These are phyloP conservation scores for Taphrorychus bicolor DNA, from an alignment of 2,888 invertebrate genomes.

Conservation along the genomic window DNA sequence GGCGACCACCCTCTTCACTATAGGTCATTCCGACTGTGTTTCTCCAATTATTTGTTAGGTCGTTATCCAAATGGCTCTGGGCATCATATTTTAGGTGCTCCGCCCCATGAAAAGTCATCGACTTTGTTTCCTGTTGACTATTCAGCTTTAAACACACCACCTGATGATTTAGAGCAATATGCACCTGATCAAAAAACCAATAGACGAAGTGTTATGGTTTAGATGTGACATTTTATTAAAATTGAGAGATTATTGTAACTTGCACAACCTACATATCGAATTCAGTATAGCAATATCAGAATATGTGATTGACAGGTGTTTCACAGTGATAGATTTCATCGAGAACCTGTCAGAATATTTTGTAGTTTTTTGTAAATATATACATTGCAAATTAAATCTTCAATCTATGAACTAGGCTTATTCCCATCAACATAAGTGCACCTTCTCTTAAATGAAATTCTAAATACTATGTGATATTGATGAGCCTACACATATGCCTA, in stretches of 20 bases:
- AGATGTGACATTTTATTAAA: conserved; percentile 35
- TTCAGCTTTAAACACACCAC: conserved; percentile 75
- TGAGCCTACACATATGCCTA: conserved; percentile 27
- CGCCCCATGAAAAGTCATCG: conserved; percentile 64
- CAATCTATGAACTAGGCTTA: conserved; percentile 24
- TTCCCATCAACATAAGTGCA: conserved; percentile 57
- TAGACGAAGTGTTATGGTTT: conserved; percentile 74
- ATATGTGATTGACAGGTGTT: background rate
- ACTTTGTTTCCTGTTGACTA: conserved; percentile 78
- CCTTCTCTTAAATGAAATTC: conserved; percentile 57
- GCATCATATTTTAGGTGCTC: conserved; percentile 74
- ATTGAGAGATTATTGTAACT: too few relatives aligned
- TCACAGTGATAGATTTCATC: too few relatives aligned
- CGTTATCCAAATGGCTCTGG: conserved; percentile 79
- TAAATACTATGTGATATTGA: conserved; percentile 59
- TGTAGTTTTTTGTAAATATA: background rate
- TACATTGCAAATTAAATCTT: background rate
- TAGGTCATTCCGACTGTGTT: conserved; percentile 74
- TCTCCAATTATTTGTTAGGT: conserved; percentile 77
- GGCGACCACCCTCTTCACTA: conserved; percentile 72
- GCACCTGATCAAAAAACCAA: conserved; percentile 72
- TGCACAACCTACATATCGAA: too few relatives aligned
- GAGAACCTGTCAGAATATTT: background rate
- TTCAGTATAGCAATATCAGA: background rate
- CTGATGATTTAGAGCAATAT: conserved; percentile 74